phyloP scores from a whole-genome alignment of 2,113 vertebrate genomes.

The Prionailurus viverrinus region DNA sequence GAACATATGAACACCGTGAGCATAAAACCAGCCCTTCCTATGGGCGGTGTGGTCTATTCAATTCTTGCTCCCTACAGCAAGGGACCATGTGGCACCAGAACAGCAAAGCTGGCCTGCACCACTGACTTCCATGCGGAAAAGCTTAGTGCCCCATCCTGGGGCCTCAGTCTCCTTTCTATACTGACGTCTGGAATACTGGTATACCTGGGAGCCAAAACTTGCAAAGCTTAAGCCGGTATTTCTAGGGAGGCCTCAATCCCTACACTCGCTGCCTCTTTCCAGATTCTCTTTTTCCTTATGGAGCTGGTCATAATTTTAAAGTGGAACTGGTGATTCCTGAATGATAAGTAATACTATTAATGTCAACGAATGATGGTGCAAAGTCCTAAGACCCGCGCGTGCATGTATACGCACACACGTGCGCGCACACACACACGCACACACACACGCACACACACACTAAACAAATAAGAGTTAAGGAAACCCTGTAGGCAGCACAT shows the following conservation, averaged over 20 bases:
- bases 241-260: background rate
- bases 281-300: background rate
- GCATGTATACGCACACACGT: accelerated
- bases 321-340: background rate
- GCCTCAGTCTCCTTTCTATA: background rate
- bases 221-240: background rate
- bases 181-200: background rate
- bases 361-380: background rate
- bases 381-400: background rate
- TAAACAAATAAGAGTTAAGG: background rate
- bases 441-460: background rate
- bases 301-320: background rate
- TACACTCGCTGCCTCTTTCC: background rate
- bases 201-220: background rate
- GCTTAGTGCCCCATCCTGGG: accelerated
- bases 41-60: background rate
- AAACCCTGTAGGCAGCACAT: background rate
- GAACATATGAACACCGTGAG: background rate
- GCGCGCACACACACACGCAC: background rate
- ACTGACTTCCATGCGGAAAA: too few species aligned
- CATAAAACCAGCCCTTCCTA: background rate
- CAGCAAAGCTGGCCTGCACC: background rate
- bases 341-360: background rate
- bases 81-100: background rate
- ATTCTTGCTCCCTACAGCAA: background rate